Base-by-base conservation (phyloP, 2,113 vertebrate species). In the Tamias sibiricus region DNA sequence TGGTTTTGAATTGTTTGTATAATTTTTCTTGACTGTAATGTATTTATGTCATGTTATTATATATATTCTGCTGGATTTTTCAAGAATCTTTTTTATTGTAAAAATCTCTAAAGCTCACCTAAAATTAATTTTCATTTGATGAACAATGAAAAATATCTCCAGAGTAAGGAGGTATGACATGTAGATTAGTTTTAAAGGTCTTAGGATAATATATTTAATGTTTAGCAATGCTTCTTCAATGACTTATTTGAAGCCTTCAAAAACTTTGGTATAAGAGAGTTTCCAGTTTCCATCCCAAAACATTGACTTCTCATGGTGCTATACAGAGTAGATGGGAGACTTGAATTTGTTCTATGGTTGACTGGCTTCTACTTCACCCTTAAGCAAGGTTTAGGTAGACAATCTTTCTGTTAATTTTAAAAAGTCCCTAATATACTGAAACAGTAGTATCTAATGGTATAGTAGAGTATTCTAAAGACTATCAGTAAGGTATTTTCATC, bases 41-140 rank as follows among this genome's bases (percentile, higher is more conserved):
- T n/a, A n/a, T 87, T 75, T 64, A 54, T 72, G 37, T 22, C n/a
- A 44, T 59, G 30, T 89, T 91, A 37, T 59, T 89, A 47, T 64
- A 62, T 49, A 69, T 87, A 66, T 2, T 75, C 42, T 66, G 26
- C 35, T n/a, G 32, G 22, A 8, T 62, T 85, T 85, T 16, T 47
- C 12, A 59, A 68, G 30, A 95, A 47, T 93, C 22, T 28, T 62
- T 57, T 85, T 93, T 72, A 90, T 81, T 59, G 28, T 57, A 72
- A 74, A 74, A 30, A 91, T 72, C 0, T 89, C 44, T 86, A 90
- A 82, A 96, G 28, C 17, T 52, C 4, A 94, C 17, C 28, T 82
- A 52, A 95, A 86, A 74, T 32, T 88, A 95, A 69, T 81, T 85
- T 86, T 89, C 52, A 89, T 66, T 93, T 86, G 68, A 76, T 66